Evolutionary conservation across 2,888 invertebrate species (phyloP).

Genomic region (Phengaris arion): DNA sequence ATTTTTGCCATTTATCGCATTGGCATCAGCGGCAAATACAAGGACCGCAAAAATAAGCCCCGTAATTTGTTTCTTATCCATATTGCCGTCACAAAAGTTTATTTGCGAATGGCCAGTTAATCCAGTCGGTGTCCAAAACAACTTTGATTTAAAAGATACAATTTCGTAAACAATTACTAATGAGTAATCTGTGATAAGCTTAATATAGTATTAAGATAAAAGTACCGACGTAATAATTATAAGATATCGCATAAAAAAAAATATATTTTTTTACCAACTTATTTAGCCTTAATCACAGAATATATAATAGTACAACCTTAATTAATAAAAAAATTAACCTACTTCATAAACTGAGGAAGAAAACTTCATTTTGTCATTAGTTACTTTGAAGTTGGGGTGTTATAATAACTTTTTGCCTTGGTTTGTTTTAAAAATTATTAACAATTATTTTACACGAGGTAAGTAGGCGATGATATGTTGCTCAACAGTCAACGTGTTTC

Average conservation of each 20-base stretch:
- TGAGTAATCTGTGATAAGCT: constrained; percentile 21
- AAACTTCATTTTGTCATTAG: neutral
- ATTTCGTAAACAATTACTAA: constrained; percentile 21
- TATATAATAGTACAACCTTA: too few species aligned
- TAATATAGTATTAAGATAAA: neutral
- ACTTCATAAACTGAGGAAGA: neutral
- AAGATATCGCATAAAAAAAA: neutral
- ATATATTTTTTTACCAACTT: neutral
- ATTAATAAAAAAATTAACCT: constrained; percentile 4
- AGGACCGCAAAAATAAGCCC: neutral
- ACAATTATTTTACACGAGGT: too few species aligned
- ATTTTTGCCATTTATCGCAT: constrained; percentile 5
- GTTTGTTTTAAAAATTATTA: too few species aligned
- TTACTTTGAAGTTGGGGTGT: neutral
- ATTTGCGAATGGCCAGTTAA: neutral
- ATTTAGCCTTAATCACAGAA: neutral
- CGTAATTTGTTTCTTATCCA: constrained; percentile 22
- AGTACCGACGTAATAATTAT: neutral
- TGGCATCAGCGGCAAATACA: constrained; percentile 20
- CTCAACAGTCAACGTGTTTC: too few species aligned
- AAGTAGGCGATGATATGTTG: too few species aligned
- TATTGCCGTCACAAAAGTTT: constrained; percentile 5
- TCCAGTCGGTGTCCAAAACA: constrained; percentile 15
- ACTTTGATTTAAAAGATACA: constrained; percentile 23
- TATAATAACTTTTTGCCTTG: too few species aligned